Conservation (phyloP, 1,140 invertebrate species). For the Drosophila jambulina region DNA sequence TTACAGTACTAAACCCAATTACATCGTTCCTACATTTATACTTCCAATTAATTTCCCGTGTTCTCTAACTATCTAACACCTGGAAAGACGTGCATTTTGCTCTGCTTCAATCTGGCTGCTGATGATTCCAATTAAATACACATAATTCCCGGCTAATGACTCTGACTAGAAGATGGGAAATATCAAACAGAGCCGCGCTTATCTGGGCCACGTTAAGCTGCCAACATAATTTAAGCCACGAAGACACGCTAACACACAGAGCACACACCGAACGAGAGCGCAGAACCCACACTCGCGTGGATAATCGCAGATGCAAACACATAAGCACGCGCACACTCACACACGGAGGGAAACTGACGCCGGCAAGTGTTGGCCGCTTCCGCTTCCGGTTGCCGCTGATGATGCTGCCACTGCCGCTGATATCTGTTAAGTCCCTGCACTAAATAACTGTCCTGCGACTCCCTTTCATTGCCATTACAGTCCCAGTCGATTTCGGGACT, state of each 20-base stretch:
- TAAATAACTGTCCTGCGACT: slow-evolving; percentile 67
- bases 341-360: slow-evolving; percentile 13
- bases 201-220: slow-evolving; percentile 65
- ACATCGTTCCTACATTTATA: slow-evolving; percentile 2
- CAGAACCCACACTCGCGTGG: slow-evolving; percentile 3
- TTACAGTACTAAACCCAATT: neutral
- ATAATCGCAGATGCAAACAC: slow-evolving; percentile 35
- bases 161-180: slow-evolving; percentile 36
- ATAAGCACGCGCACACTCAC: slow-evolving; percentile 5
- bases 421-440: slow-evolving; percentile 72
- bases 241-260: slow-evolving; percentile 31
- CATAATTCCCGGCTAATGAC: slow-evolving; percentile 64
- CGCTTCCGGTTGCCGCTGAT: slow-evolving; percentile 61
- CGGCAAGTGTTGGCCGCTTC: slow-evolving; percentile 69
- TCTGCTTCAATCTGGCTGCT: slow-evolving; percentile 24
- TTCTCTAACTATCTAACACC: slow-evolving; percentile 13
- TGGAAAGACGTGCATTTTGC: slow-evolving; percentile 2
- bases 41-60: neutral
- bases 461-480: neutral
- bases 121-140: slow-evolving; percentile 69
- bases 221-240: slow-evolving; percentile 64
- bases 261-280: neutral
- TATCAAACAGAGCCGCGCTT: slow-evolving; percentile 53
- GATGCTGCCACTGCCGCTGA: slow-evolving; percentile 26
- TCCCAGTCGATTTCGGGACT: slow-evolving; percentile 40